A percentile compares a stretch with the other conserved stretches of the same genome.
Evolutionary conservation across 2,888 invertebrate genomes (phyloP).

Genomic region (Lobophora halterata): DNA sequence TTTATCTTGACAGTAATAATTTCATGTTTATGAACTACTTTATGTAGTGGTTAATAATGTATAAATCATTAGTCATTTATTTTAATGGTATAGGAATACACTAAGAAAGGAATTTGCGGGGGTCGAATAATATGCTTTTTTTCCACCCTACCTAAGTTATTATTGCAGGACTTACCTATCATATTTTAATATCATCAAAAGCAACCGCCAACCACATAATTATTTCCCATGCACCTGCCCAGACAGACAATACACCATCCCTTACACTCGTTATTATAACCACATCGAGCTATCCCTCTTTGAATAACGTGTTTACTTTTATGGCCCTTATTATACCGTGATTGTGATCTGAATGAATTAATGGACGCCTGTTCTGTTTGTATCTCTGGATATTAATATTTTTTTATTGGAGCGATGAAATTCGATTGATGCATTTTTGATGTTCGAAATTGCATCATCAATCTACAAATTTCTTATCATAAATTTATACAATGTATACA

Average conservation of each 20-base stretch:
- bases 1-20: too few relatives aligned
- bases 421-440: neutral
- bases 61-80: too few relatives aligned
- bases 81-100: too few relatives aligned
- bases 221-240: conserved; percentile 39
- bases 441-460: too few relatives aligned
- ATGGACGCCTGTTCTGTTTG: conserved; percentile 33
- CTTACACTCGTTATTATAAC: conserved; percentile 23
- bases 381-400: conserved; percentile 33
- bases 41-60: too few relatives aligned
- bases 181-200: conserved; percentile 11
- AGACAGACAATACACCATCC: conserved; percentile 28
- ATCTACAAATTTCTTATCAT: too few relatives aligned
- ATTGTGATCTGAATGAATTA: conserved; percentile 47
- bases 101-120: too few relatives aligned
- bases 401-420: conserved; percentile 14
- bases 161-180: conserved; percentile 4
- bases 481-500: too few relatives aligned
- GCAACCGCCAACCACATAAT: conserved; percentile 19
- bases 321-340: conserved; percentile 40
- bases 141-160: conserved; percentile 1
- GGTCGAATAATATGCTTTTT: too few relatives aligned
- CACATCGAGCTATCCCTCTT: conserved; percentile 28
- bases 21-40: too few relatives aligned
- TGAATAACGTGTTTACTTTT: conserved; percentile 39